phyloP scores from a whole-genome alignment of 2,888 invertebrate species.

The Macropis europaea region DNA sequence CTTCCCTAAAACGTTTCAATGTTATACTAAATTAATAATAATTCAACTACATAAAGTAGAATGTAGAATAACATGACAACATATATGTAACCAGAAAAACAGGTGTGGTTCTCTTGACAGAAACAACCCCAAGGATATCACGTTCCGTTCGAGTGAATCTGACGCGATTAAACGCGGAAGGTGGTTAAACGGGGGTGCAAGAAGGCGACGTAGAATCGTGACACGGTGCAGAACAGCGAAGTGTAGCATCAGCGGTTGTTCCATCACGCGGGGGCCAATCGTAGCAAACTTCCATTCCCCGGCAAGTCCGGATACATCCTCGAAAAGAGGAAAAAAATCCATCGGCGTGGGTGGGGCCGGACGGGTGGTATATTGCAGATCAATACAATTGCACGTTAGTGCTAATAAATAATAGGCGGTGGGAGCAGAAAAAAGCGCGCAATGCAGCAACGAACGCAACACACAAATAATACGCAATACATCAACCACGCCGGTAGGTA shows the following conservation, averaged over 20 bases:
- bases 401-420: constrained; percentile 80
- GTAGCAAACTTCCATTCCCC: constrained; percentile 77
- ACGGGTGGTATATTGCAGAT: constrained; percentile 79
- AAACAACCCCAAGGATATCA: no score
- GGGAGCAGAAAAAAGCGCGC: constrained; percentile 80
- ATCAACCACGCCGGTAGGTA: constrained; percentile 76
- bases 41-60: no score
- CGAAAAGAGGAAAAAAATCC: constrained; percentile 78
- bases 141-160: constrained; percentile 30
- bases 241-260: constrained; percentile 71
- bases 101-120: no score
- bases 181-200: no score
- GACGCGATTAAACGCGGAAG: constrained; percentile 34
- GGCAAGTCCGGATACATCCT: constrained; percentile 79
- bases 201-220: constrained; percentile 55
- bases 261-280: constrained; percentile 77
- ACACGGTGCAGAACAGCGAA: constrained; percentile 69
- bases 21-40: no score
- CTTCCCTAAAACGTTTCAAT: no score
- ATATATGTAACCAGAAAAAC: no score
- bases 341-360: constrained; percentile 75
- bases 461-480: constrained; percentile 80
- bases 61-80: no score
- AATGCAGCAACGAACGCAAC: constrained; percentile 80
- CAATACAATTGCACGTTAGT: constrained; percentile 80